Evolutionary conservation across 2,113 vertebrate genomes (phyloP).

Genomic region (Pogonocichla stellata): DNA sequence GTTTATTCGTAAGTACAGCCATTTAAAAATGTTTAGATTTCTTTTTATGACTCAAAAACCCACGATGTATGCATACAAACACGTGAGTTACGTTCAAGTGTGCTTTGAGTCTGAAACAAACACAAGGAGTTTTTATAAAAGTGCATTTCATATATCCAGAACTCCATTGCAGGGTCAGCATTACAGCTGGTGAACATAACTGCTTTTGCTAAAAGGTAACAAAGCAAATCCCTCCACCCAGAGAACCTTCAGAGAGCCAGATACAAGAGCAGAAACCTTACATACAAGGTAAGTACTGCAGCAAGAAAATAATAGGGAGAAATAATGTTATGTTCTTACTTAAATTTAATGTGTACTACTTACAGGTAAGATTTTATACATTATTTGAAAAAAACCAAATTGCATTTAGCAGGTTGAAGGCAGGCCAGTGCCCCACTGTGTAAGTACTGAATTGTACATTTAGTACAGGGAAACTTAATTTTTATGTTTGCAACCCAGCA

Average conservation of each 20-base stretch:
- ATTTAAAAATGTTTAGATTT: neutral
- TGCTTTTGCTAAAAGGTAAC: slow-evolving; percentile 22
- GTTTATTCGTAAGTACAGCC: neutral
- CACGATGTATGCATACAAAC: neutral
- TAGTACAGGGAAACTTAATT: neutral
- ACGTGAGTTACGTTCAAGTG: neutral
- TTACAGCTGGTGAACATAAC: neutral
- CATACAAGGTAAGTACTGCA: neutral
- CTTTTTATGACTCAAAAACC: neutral
- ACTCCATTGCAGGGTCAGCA: neutral
- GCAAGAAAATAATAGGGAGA: neutral
- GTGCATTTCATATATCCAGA: neutral
- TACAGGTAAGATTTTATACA: neutral
- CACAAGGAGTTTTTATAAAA: neutral
- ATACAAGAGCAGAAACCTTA: neutral
- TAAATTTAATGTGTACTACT: neutral
- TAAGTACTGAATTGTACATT: neutral
- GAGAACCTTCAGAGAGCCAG: neutral
- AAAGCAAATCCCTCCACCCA: neutral
- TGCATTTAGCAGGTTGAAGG: neutral
- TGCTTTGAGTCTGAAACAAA: neutral
- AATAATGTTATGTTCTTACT: neutral
- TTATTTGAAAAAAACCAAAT: neutral
- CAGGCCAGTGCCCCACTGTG: neutral
- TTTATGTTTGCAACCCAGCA: neutral